These are phyloP conservation scores for Microcebus tavaratra DNA, from an alignment of 2,113 vertebrate species.

Conservation along the genomic window DNA sequence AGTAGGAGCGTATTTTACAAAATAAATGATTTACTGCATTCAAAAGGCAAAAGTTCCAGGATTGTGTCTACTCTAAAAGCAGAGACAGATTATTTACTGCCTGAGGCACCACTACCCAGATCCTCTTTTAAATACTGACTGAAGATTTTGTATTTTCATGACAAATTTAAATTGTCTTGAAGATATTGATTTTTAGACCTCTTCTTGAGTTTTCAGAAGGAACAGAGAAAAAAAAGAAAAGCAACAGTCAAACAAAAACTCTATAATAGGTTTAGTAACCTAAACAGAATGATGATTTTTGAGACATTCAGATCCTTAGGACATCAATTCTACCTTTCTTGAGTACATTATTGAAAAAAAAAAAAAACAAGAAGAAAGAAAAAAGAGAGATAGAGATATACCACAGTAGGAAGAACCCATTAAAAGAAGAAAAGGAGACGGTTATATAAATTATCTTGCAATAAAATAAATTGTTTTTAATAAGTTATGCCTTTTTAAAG, in stretches of 20 bases:
- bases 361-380: too few relatives aligned
- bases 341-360: background rate
- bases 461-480: slow-evolving; percentile 59
- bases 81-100: background rate
- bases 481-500: slow-evolving; percentile 46
- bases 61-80: background rate
- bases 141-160: background rate
- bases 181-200: background rate
- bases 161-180: background rate
- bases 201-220: slow-evolving; percentile 11
- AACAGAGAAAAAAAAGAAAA: background rate
- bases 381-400: background rate
- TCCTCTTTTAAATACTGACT: background rate
- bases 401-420: background rate
- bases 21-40: background rate
- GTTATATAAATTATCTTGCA: slow-evolving; percentile 43
- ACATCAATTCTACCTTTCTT: background rate
- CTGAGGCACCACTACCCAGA: background rate
- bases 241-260: background rate
- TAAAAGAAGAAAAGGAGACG: slow-evolving; percentile 34
- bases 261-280: background rate
- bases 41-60: background rate
- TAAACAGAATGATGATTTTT: background rate
- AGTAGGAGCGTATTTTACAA: background rate
- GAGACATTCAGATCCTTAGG: background rate